These are phyloP conservation scores for Drosophila melanosoma DNA, from an alignment of 2,888 invertebrate genomes.

Conservation along the genomic window DNA sequence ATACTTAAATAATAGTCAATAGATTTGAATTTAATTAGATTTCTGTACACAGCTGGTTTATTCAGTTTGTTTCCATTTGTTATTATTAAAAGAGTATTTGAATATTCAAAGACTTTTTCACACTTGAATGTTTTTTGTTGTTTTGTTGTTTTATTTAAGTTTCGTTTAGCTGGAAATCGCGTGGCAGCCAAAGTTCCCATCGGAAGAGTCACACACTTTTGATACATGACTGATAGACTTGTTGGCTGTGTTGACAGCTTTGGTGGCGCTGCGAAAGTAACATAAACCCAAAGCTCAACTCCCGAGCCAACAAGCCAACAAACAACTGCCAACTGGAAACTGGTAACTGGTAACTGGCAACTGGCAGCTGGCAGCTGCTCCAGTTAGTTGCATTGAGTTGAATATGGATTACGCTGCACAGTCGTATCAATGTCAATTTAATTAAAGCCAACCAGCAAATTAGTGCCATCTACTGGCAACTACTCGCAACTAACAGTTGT, in stretches of 20 bases:
- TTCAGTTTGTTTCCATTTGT: not conserved
- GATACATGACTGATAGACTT: constrained; percentile 83
- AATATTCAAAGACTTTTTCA: constrained; percentile 25
- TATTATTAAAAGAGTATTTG: not conserved
- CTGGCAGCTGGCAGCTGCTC: constrained; percentile 12
- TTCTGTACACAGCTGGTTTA: not conserved
- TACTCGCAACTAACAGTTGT: not conserved
- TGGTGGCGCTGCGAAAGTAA: constrained; percentile 38
- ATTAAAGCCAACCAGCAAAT: constrained; percentile 49
- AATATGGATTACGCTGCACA: constrained; percentile 6
- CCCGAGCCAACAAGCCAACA: constrained; percentile 26
- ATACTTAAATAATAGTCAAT: not conserved
- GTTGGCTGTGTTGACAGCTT: constrained; percentile 81
- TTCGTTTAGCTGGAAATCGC: not conserved
- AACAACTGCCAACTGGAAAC: not conserved
- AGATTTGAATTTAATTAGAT: not conserved
- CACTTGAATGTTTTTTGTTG: constrained; percentile 19
- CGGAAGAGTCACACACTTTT: constrained; percentile 55
- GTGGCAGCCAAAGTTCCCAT: constrained; percentile 20
- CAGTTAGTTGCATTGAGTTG: constrained; percentile 19
- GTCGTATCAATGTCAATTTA: constrained; percentile 63
- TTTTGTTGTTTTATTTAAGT: constrained; percentile 7
- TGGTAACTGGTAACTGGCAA: not conserved
- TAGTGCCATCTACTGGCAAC: not conserved
- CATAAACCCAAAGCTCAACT: constrained; percentile 13